Percentiles rank a stretch among this genome's conserved stretches.
Conservation (phyloP, 1,140 invertebrate species). For the Capitella teleta region DNA sequence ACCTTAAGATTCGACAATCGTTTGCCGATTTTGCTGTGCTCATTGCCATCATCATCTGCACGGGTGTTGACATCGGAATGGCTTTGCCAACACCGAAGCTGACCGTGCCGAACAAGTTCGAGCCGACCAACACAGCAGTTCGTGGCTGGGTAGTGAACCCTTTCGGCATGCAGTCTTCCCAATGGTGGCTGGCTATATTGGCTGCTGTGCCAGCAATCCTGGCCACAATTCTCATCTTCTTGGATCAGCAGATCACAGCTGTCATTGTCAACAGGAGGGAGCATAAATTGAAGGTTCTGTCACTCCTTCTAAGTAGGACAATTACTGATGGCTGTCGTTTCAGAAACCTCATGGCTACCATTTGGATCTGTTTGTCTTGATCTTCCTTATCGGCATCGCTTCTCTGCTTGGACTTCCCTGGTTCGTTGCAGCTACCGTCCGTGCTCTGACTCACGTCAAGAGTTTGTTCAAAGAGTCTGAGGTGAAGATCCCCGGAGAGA, state of each 20-base stretch:
- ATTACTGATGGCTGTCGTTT: neutral
- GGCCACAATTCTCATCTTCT: slow-evolving; percentile 94
- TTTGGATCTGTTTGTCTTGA: slow-evolving; percentile 84
- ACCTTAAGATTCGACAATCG: slow-evolving; percentile 28
- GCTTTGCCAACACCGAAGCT: slow-evolving; percentile 42
- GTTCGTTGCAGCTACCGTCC: slow-evolving; percentile 92
- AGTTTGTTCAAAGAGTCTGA: slow-evolving; percentile 91
- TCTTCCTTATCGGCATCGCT: slow-evolving; percentile 79
- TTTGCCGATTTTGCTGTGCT: slow-evolving; percentile 46
- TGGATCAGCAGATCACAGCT: slow-evolving; percentile 99
- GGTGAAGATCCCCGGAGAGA: slow-evolving; percentile 93
- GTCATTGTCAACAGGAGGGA: slow-evolving; percentile 98
- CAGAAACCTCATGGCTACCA: slow-evolving; percentile 94
- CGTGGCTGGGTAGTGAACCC: slow-evolving; percentile 11
- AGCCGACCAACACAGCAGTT: neutral
- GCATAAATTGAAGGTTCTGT: slow-evolving; percentile 69
- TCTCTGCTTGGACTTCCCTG: slow-evolving; percentile 89
- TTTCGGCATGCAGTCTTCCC: slow-evolving; percentile 45
- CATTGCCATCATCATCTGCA: slow-evolving; percentile 42
- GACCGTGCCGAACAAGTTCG: slow-evolving; percentile 28
- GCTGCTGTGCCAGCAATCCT: slow-evolving; percentile 81
- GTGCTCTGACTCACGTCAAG: slow-evolving; percentile 95
- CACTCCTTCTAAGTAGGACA: neutral
- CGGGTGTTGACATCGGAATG: slow-evolving; percentile 29
- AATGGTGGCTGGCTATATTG: slow-evolving; percentile 65